Evolutionary conservation across 2,888 invertebrate genomes (phyloP), one percentile per base, ranked within the genome.

Genomic region (Drosophila paranaensis): DNA sequence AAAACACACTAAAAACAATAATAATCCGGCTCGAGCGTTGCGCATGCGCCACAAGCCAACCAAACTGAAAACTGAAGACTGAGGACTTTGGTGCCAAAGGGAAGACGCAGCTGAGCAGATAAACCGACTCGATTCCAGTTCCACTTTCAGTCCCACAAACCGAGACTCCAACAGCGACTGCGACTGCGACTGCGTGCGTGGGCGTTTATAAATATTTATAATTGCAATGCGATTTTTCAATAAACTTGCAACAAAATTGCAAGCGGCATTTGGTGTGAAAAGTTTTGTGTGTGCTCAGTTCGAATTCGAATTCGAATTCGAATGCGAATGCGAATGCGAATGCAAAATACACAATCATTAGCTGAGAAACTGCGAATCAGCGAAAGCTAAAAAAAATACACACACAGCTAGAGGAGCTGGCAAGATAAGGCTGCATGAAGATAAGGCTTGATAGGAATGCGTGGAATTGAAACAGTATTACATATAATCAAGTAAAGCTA

Each of bases 151-250:
- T 43, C 33, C 16, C 43, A 75, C 40, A 14, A 16, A 39, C 58
- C 10, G 11, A 25, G 14, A 50, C 27, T 25, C 16, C 43, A 8
- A 58, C 55, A 39, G 8, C 35, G 9, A 37, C 25, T 13, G 27
- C 13, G 20, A 54, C 66, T 14, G 25, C 35, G 42, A 54, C 64
- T 37, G 69, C 56, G 57, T 79, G 76, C 65, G 78, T 72, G 58
- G 81, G 81, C 55, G 81, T 64, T 82, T 67, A 81, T 81, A 86
- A 88, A 85, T 88, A 81, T 85, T 88, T 81, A 88, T 85, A 81
- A 85, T 85, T 70, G 71, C 72, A 61, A 42, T 71, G 67, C 76
- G 66, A 77, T 79, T 76, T 76, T 76, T 79, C 76, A 76, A 76
- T 76, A 79, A 64, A 60, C 60, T 77, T 67, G 82, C 75, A 61